phyloP scores from a whole-genome alignment of 2,888 invertebrate genomes.

The Dyspetes luteomarginatus region DNA sequence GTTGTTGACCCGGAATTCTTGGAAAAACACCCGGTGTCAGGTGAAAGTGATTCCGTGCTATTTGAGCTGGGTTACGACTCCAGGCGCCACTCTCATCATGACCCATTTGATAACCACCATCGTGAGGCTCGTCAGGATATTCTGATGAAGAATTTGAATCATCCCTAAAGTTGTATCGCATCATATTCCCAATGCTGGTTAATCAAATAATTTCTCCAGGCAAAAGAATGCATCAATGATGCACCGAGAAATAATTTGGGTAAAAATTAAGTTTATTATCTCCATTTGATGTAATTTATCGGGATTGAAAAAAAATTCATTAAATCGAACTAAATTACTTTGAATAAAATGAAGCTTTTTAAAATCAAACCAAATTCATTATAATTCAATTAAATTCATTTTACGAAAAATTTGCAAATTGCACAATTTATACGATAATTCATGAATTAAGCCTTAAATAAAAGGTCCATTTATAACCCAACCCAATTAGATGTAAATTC shows the following conservation, averaged over 20 bases:
- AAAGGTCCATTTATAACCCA: too few relatives aligned
- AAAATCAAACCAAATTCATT: not conserved
- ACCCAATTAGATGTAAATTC: too few relatives aligned
- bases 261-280: too few relatives aligned
- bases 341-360: too few relatives aligned
- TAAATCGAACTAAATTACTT: too few relatives aligned
- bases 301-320: too few relatives aligned
- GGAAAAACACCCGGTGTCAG: slow-evolving; percentile 71
- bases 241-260: slow-evolving; percentile 5
- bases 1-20: slow-evolving; percentile 66
- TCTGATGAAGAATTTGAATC: slow-evolving; percentile 50
- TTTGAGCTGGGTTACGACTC: slow-evolving; percentile 64
- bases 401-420: too few relatives aligned
- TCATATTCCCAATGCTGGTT: not conserved
- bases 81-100: slow-evolving; percentile 62
- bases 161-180: not conserved
- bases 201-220: not conserved
- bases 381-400: not conserved
- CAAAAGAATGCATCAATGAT: not conserved
- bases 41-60: slow-evolving; percentile 65
- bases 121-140: slow-evolving; percentile 65
- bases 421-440: too few relatives aligned
- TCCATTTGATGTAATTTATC: too few relatives aligned
- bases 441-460: too few relatives aligned
- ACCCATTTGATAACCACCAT: slow-evolving; percentile 57